Evolutionary conservation across 2,888 invertebrate species (phyloP), one percentile per base, ranked within the genome.

Genomic region (Druceiella hillmani): DNA sequence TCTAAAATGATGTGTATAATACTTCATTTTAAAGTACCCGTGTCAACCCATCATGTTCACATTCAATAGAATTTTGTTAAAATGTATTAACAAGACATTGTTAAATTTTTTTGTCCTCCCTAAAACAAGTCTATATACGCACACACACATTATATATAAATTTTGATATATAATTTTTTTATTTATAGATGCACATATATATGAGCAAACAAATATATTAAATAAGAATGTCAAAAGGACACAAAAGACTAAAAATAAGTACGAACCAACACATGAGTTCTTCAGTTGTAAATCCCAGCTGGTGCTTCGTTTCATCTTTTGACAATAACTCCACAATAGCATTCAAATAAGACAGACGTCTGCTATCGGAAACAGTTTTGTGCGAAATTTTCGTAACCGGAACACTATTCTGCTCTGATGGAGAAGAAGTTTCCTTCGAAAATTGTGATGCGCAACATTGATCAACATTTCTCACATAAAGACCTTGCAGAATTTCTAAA

Each of bases 271-370:
- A 79, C 48, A 88, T 80, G 52, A 94, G 75, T 61, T 94, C 89
- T 62, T 87, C 85, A 44, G 79, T 73, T 48, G 78, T 77, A 58
- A 86, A 85, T 31, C 86, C 86, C 52, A 87, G 73, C 51, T 76
- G 73, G 46, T 62, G 63, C 52, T 75, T 66, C 37, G 64, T 74
- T 50, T 82, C 79, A 56, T 78, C 73, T 58, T 78, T 78, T 54
- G 74, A 69, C 48, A 83, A 68, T 48, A 93, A 75, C 56, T 88
- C 87, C 38, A 90, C 88, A 65, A 93, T 81, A 44, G 83, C 85
- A 75, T 93, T 94, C 54, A 94, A 76, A 62, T 90, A 87, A 49
- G 85, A 87, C 50, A 93, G 73, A 59, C 87, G 83, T 58, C 83
- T 83, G 45, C 78, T 81, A 62, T 88, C 89, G 42, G 83, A 78